Base-by-base conservation (phyloP, 2,888 invertebrate genomes). In the Perizoma affinitatum region DNA sequence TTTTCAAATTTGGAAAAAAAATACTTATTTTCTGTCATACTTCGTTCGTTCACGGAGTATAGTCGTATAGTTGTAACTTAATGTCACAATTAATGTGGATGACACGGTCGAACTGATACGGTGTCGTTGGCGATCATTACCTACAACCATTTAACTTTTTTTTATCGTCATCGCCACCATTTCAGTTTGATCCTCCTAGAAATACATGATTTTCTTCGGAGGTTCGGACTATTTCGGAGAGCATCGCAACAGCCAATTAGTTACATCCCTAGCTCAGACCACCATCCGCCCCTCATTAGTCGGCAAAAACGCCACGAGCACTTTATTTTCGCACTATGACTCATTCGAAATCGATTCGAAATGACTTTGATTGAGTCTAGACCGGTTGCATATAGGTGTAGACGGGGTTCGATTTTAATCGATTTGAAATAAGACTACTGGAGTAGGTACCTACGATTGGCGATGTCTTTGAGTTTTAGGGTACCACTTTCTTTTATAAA, bases 261-360 rank as follows among this genome's bases (percentile, higher is more conserved):
- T 1, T 11, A 42, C 62, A 55, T 36, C 48, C 22, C 55, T 63
- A 42, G 43, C 8, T 65, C 75, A 76, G 76, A 74, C 70, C 78
- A 78, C 75, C 75, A 74, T 71, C 76, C 76, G 80, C 78, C 70
- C 74, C 85, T 87, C 83, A 87, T 88, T 84, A 88, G 71, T 68
- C 66, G 64, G 70, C 76, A 79, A 84, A 84, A 82, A 81, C 76
- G 59, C 68, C 71, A 65, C 72, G 72, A 73, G 62, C 66, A 67
- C 75, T 80, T 77, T 79, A 79, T 79, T 81, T 82, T 76, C 68
- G 74, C 75, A 70, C 72, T 70, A 72, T 86, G 83, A 87, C 76
- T 83, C 80, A 83, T 73, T 65, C 63, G 43, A 46, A 59, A 62
- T 61, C 62, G 65, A 68, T 69, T 71, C 74, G 11, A 54, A 66